Evolutionary conservation across 2,113 vertebrate genomes (phyloP), one percentile per base, ranked within the genome.

Genomic region (Podilymbus podiceps): DNA sequence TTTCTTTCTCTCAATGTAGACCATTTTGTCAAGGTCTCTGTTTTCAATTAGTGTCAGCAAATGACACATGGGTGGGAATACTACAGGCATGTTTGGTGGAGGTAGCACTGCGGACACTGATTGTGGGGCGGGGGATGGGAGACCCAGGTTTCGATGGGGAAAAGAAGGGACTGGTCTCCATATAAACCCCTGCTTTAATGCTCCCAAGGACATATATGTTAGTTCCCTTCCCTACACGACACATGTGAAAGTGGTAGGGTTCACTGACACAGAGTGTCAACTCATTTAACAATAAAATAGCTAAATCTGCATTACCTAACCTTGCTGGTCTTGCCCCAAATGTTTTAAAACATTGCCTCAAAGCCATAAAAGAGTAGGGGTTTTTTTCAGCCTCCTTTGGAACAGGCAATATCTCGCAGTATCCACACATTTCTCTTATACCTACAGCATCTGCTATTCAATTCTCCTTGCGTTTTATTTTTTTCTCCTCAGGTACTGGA

Each of bases 21-120:
- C 80, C 23, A 53, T 89, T 96, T 97, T 97, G 35, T 71, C 49
- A 77, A 89, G 88, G 91, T 77, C 89, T 24, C 42, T 46, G n/a
- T 88, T 91, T 97, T 88, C 76, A 85, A 38, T 95, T 77, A 85
- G 75, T 33, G 62, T 79, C 50, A 66, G 66, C 30, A 88, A 47
- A 30, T 62, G 91, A 85, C 68, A 83, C 82, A 35, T 16, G 38
- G 58, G 38, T 67, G 59, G 73, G 79, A 76, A 69, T 49, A 23
- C 35, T 33, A 27, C 44, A 68, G n/a, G 73, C 68, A 23, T 44
- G 47, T 60, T 76, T 49, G 21, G 83, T 44, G 74, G 60, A 74
- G 63, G 77, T 60, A 76, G 44, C 40, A 67, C 8, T 72, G 35
- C 0, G 3, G 55, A 23, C 0, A 9, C 63, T 52, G 38, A 75